phyloP scores from a whole-genome alignment of 92 coral and sea anemone genomes.

The Blastomussa wellsi region DNA sequence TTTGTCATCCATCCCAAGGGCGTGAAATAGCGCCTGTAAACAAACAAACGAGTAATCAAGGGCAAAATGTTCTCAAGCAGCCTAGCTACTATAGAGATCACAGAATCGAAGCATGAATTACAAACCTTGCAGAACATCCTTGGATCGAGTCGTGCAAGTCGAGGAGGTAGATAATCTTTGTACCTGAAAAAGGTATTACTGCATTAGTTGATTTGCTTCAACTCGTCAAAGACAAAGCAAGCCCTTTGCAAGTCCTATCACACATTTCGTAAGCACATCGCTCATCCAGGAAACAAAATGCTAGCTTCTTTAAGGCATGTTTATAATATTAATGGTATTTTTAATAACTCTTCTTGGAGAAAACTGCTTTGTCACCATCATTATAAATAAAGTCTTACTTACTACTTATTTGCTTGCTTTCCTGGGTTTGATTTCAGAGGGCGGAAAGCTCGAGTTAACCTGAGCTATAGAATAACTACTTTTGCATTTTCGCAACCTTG shows the following conservation, averaged over 20 bases:
- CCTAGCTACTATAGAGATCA: neutral
- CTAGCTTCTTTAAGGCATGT: too few relatives aligned
- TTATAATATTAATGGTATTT: too few relatives aligned
- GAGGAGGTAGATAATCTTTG: conserved; percentile 79
- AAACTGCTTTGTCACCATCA: too few relatives aligned
- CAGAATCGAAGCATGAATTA: neutral
- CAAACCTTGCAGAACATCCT: conserved; percentile 90
- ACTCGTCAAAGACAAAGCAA: neutral
- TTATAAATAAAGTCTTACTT: too few relatives aligned
- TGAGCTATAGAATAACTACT: neutral
- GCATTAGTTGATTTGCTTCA: neutral
- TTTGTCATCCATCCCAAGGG: conserved; percentile 90
- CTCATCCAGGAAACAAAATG: too few relatives aligned
- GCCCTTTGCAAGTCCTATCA: neutral
- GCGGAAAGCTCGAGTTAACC: neutral
- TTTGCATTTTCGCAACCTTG: neutral
- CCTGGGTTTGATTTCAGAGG: too few relatives aligned
- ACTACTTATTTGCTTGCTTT: too few relatives aligned
- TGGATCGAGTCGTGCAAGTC: conserved; percentile 84
- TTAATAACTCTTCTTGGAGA: too few relatives aligned
- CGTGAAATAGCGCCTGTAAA: conserved; percentile 87
- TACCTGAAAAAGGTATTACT: conserved; percentile 60
- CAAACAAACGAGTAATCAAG: neutral
- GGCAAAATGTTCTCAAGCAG: neutral
- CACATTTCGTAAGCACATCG: too few relatives aligned